Evolutionary conservation across 2,888 invertebrate genomes (phyloP).

Genomic region (Spisula subtruncata): DNA sequence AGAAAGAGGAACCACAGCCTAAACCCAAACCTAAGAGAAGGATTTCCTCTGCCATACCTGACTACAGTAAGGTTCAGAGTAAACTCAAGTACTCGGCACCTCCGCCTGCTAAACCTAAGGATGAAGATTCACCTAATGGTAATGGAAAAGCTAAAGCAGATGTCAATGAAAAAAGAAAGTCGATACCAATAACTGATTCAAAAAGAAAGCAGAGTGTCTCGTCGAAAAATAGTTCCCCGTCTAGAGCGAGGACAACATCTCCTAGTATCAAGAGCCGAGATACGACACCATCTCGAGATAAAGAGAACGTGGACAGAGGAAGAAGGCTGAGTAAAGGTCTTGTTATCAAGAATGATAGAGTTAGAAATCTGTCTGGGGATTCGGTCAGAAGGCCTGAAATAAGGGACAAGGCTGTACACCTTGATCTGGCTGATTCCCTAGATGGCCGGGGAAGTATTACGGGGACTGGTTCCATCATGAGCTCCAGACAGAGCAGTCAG

Average conservation of each 20-base stretch:
- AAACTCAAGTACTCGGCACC: slow-evolving; percentile 76
- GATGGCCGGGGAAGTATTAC: slow-evolving; percentile 66
- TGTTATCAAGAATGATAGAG: slow-evolving; percentile 49
- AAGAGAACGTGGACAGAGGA: slow-evolving; percentile 39
- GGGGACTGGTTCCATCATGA: slow-evolving; percentile 67
- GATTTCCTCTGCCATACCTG: slow-evolving; percentile 78
- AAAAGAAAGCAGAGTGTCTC: slow-evolving; percentile 1
- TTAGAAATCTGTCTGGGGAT: slow-evolving; percentile 67
- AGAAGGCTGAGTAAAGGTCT: slow-evolving; percentile 46
- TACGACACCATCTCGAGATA: slow-evolving; percentile 43
- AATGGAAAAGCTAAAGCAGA: slow-evolving; percentile 43
- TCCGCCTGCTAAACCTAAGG: slow-evolving; percentile 55
- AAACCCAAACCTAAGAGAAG: slow-evolving; percentile 72
- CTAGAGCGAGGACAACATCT: neutral
- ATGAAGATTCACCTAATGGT: slow-evolving; percentile 52
- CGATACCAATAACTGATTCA: neutral
- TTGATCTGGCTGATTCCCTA: slow-evolving; percentile 71
- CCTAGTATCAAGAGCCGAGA: slow-evolving; percentile 49
- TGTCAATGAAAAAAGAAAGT: slow-evolving; percentile 44
- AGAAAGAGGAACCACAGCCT: slow-evolving; percentile 61
- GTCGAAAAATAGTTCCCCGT: slow-evolving; percentile 36
- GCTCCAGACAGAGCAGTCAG: slow-evolving; percentile 72
- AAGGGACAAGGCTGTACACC: slow-evolving; percentile 57
- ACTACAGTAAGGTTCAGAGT: slow-evolving; percentile 84
- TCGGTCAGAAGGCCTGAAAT: slow-evolving; percentile 68